These are phyloP conservation scores for Lithobius niger DNA, from an alignment of 1,140 invertebrate species.

Conservation along the genomic window DNA sequence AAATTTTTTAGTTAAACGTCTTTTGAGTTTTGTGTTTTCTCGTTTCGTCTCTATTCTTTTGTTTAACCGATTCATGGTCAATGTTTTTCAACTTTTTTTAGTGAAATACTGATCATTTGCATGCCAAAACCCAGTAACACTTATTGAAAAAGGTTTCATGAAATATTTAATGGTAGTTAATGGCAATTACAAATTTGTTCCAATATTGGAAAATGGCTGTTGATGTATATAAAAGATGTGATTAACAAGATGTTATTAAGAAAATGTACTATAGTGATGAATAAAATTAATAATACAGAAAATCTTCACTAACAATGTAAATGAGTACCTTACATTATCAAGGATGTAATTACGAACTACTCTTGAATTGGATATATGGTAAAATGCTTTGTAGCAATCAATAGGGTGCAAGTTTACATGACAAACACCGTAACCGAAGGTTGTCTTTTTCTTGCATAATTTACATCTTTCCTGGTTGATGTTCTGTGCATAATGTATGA, in stretches of 20 bases:
- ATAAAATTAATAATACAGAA: not conserved
- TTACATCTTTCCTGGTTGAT: not conserved
- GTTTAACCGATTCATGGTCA: not conserved
- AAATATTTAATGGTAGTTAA: not conserved
- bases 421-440: not conserved
- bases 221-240: not conserved
- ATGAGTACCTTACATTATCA: not conserved
- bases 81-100: constrained; percentile 14
- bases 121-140: not conserved
- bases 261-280: not conserved
- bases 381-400: not conserved
- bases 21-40: no score
- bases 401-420: not conserved
- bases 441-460: not conserved
- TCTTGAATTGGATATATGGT: not conserved
- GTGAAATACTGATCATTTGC: not conserved
- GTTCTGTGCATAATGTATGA: no score
- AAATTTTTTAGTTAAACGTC: no score
- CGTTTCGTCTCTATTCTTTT: no score
- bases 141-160: not conserved
- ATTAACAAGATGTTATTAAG: not conserved
- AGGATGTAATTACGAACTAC: not conserved
- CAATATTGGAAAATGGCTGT: not conserved
- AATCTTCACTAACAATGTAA: not conserved
- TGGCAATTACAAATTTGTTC: not conserved